Base-by-base conservation (phyloP, 2,888 invertebrate species). In the Ceramica pisi region DNA sequence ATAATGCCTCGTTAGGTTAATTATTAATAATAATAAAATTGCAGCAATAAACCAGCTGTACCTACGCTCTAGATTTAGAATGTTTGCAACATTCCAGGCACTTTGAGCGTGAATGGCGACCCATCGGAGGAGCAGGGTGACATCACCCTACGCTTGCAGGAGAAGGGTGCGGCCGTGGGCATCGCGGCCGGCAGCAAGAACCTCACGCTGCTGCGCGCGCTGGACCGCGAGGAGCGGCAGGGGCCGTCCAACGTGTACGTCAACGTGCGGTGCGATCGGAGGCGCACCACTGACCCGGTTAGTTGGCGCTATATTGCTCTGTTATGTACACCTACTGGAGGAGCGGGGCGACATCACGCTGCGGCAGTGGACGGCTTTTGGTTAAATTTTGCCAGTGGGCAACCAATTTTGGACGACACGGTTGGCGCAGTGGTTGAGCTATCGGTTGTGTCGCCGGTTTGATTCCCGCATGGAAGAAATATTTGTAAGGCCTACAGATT, bases 171-270 rank as follows among this genome's bases (percentile, higher is more conserved):
- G 71, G 98, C 98, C 0, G 97, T 99, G 50, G 96, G 97, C 75
- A 98, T 99, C 84, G 96, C 97, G 38, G 96, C 98, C 0, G 97
- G 98, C 66, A 97, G 98, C 66, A 98, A 98, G 92, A 98, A 98
- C 92, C 92, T 99, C 66, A 98, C 98, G 3, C 96, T 99, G 48
- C 97, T 97, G 51, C 96, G 97, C 48, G 97, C 97, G 60, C 95
- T 99, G 68, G 99, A 99, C 92, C 98, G 99, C 82, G 98, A 98
- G 96, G 98, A 98, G 79, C 93, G 97, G 62, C 96, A 96, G 23
- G 99, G 99, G 0, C 98, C 98, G 5, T 97, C 98, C 56, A 98
- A 98, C 67, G 98, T 98, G 63, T 98, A 98, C 90, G 97, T 98
- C 71, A 98, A 98, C 92, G 97, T 98, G 80, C 97, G 98, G 78